Percentiles rank a stretch among this genome's conserved stretches.
Evolutionary conservation across 2,888 invertebrate species (phyloP).

Genomic region (Dioctria linearis): DNA sequence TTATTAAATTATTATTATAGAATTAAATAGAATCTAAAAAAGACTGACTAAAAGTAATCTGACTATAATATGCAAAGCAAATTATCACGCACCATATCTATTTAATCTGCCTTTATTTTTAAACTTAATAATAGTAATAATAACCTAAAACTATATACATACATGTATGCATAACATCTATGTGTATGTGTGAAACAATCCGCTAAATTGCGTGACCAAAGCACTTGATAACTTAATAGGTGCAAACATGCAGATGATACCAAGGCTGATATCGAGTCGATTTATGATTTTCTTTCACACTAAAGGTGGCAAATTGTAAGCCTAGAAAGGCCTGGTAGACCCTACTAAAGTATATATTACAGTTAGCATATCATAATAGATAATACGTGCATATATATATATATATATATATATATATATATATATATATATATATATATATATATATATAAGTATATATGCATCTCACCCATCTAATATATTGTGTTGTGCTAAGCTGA

Average conservation of each 20-base stretch:
- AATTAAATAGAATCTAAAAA: too few species aligned
- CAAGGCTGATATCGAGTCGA: slow-evolving; percentile 13
- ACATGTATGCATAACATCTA: not conserved
- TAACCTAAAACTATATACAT: not conserved
- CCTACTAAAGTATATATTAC: too few species aligned
- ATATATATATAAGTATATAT: too few species aligned
- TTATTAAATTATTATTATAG: too few species aligned
- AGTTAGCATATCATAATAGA: too few species aligned
- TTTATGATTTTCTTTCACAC: slow-evolving; percentile 24
- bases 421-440: too few species aligned
- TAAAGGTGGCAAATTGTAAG: not conserved
- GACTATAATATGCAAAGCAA: slow-evolving; percentile 8
- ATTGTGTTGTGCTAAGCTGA: not conserved
- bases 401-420: too few species aligned
- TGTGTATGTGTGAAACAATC: too few species aligned
- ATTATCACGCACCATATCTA: slow-evolving; percentile 16
- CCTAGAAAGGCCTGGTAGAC: not conserved
- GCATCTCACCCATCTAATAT: too few species aligned
- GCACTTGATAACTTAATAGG: slow-evolving; percentile 24
- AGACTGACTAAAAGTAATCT: not conserved
- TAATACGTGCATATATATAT: too few species aligned
- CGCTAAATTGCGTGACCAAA: slow-evolving; percentile 20
- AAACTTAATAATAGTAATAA: too few species aligned
- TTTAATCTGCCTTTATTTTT: not conserved
- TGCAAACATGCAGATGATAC: slow-evolving; percentile 35